phyloP scores from a whole-genome alignment of 2,797 vertebrate genomes.

The Gymnoscopelus braueri region DNA sequence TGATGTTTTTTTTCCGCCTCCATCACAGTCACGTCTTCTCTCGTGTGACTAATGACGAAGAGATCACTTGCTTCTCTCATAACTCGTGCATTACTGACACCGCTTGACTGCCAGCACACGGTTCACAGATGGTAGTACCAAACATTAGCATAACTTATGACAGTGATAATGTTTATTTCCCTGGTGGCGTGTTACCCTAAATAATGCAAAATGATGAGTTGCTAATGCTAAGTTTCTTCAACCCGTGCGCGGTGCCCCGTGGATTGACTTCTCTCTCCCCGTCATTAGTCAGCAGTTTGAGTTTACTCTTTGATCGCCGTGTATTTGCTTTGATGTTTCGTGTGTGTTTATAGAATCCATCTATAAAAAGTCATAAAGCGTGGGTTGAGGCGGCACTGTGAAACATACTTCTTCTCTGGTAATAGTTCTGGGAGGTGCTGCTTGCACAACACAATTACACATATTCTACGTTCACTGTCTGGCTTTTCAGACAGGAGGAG shows the following conservation, averaged over 20 bases:
- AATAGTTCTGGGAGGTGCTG: slow-evolving; percentile 23
- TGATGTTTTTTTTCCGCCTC: slow-evolving; percentile 50
- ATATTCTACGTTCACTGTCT: slow-evolving; percentile 11
- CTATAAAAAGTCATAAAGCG: slow-evolving; percentile 15
- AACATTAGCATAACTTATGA: slow-evolving; percentile 77
- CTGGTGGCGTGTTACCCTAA: slow-evolving; percentile 63
- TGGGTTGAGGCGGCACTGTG: slow-evolving; percentile 15
- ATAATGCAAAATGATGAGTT: slow-evolving; percentile 76
- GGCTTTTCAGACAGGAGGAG: slow-evolving; percentile 5
- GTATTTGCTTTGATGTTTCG: slow-evolving; percentile 36
- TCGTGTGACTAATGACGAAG: slow-evolving; percentile 57
- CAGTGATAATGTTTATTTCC: slow-evolving; percentile 65
- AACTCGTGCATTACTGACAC: slow-evolving; percentile 53
- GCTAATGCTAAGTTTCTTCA: slow-evolving; percentile 65
- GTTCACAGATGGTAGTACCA: slow-evolving; percentile 74
- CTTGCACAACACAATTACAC: slow-evolving; percentile 14
- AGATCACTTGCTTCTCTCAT: slow-evolving; percentile 60
- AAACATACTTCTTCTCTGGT: slow-evolving; percentile 22
- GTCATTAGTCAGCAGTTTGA: slow-evolving; percentile 59
- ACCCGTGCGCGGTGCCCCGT: slow-evolving; percentile 42
- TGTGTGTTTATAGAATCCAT: slow-evolving; percentile 37
- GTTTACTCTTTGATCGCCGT: slow-evolving; percentile 46
- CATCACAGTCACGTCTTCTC: slow-evolving; percentile 32
- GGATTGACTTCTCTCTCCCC: slow-evolving; percentile 62
- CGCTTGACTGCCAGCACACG: slow-evolving; percentile 65